Evolutionary conservation across 1,140 invertebrate genomes (phyloP).

Genomic region (Harpegnathos saltator): DNA sequence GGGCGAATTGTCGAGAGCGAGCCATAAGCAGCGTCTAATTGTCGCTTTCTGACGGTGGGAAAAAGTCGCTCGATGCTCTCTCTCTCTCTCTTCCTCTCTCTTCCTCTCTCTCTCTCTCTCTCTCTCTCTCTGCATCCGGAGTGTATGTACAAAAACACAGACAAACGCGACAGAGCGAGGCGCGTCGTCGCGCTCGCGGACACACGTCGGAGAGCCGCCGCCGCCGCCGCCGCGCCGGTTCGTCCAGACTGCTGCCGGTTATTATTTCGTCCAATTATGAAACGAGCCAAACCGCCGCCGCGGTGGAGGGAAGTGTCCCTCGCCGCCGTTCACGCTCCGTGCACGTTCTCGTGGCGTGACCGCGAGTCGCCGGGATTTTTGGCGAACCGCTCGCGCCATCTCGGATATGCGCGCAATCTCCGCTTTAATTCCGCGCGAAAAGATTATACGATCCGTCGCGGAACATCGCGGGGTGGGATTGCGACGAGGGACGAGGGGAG

Average conservation of each 20-base stretch:
- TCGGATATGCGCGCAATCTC: not conserved
- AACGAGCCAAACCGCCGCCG: not conserved
- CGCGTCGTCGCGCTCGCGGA: not conserved
- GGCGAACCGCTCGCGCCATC: not conserved
- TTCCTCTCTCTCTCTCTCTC: no score
- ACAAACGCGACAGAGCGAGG: no score
- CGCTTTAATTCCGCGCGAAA: constrained; percentile 29
- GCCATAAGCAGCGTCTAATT: constrained; percentile 53
- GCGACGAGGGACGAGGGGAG: no score
- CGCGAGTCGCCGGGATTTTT: constrained; percentile 8
- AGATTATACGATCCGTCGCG: constrained; percentile 23
- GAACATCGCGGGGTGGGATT: no score
- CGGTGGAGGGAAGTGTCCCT: constrained; percentile 16
- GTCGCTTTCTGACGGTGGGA: constrained; percentile 17
- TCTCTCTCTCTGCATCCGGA: no score
- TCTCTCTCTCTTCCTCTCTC: no score
- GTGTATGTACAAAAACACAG: no score
- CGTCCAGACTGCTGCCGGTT: not conserved
- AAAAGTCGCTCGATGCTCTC: constrained; percentile 37
- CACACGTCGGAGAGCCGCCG: not conserved
- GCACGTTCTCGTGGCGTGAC: not conserved
- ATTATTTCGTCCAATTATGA: constrained; percentile 15
- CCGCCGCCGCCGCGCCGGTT: no score
- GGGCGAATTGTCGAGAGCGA: constrained; percentile 17
- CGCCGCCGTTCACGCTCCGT: constrained; percentile 5